These are phyloP conservation scores for Bradypodion ventrale DNA, from an alignment of 2,797 vertebrate genomes.

Conservation along the genomic window DNA sequence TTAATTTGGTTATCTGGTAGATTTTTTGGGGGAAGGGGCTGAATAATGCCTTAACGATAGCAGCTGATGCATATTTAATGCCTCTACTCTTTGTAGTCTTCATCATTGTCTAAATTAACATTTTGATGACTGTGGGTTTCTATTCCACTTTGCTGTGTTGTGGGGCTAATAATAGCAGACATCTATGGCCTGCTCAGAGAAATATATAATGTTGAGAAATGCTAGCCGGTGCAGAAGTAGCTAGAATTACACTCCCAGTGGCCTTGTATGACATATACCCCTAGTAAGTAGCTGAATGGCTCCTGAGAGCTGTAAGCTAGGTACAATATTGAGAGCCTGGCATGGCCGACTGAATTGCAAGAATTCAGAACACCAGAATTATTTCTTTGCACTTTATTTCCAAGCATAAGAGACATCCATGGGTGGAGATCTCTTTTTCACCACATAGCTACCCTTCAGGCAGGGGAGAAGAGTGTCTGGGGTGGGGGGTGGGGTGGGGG, in stretches of 20 bases:
- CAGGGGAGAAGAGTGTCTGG: not conserved
- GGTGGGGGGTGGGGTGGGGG: too few species aligned
- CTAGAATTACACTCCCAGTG: conserved; percentile 34
- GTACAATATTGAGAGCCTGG: not conserved
- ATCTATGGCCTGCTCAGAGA: not conserved
- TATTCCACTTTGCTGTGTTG: conserved; percentile 33
- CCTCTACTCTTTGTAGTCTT: conserved; percentile 58
- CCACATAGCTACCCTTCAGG: not conserved
- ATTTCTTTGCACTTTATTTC: not conserved
- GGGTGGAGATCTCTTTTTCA: not conserved
- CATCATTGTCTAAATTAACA: conserved; percentile 61
- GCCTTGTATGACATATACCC: conserved; percentile 31
- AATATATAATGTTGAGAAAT: conserved; percentile 34
- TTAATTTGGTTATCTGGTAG: conserved; percentile 49
- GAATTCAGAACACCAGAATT: not conserved
- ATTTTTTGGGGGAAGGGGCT: conserved; percentile 36
- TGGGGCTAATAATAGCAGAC: conserved; percentile 44
- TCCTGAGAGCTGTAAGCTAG: conserved; percentile 8
- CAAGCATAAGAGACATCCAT: not conserved
- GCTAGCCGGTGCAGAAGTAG: not conserved
- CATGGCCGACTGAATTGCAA: not conserved
- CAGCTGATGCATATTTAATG: conserved; percentile 60
- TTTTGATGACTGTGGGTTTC: conserved; percentile 62
- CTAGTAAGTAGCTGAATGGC: conserved; percentile 7
- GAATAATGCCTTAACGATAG: conserved; percentile 62